Evolutionary conservation across 2,797 vertebrate genomes (phyloP).

Genomic region (Margarornis squamiger): DNA sequence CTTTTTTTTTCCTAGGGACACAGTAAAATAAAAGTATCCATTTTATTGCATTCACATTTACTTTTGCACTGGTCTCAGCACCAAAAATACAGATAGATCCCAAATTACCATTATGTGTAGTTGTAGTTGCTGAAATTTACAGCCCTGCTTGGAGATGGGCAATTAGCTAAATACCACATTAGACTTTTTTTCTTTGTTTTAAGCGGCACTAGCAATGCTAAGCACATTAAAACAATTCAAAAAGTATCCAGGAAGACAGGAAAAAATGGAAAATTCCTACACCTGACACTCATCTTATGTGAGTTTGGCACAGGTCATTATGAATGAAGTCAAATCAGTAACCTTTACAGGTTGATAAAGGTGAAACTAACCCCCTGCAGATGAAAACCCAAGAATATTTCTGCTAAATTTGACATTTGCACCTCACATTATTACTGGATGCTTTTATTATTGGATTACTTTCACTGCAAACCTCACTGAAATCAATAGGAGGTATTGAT

Average conservation of each 20-base stretch:
- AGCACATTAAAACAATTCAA: neutral
- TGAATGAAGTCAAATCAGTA: neutral
- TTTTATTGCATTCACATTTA: neutral
- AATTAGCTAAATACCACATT: conserved; percentile 71
- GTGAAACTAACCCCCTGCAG: neutral
- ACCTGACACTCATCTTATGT: neutral
- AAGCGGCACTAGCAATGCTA: neutral
- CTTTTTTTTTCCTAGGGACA: neutral
- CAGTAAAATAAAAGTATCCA: neutral
- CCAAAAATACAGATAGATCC: neutral
- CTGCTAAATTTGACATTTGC: neutral
- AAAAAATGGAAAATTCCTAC: conserved; percentile 48
- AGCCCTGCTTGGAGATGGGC: conserved; percentile 53
- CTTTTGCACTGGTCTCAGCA: neutral
- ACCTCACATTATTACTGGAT: neutral
- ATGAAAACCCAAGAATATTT: neutral
- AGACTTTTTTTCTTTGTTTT: conserved; percentile 17
- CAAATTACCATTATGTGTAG: neutral
- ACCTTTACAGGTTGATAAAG: neutral
- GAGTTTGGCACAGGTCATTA: neutral
- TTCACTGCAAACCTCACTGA: neutral
- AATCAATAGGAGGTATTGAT: conserved; percentile 27
- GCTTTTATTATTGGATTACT: neutral
- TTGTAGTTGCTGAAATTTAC: conserved; percentile 63
- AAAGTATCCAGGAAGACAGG: neutral